phyloP scores from a whole-genome alignment of 2,113 vertebrate genomes.

The Antennarius striatus region DNA sequence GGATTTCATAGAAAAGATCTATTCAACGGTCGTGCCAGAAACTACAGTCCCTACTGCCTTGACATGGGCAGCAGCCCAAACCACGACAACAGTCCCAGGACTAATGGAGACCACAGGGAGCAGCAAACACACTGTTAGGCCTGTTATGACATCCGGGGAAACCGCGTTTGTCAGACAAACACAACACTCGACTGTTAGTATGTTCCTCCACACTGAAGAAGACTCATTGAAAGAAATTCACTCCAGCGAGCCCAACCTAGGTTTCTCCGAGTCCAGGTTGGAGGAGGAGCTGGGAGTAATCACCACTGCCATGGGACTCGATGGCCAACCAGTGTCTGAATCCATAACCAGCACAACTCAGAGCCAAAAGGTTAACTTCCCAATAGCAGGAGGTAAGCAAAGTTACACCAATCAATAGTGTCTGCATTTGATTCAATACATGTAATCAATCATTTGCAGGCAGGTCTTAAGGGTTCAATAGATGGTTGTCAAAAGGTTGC shows the following conservation, averaged over 20 bases:
- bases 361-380: constrained; percentile 43
- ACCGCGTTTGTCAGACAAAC: constrained; percentile 22
- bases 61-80: constrained; percentile 32
- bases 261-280: constrained; percentile 14
- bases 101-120: constrained; percentile 18
- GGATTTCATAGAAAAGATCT: constrained; percentile 17
- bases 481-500: constrained; percentile 32
- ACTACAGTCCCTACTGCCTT: constrained; percentile 55
- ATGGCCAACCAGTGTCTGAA: constrained; percentile 21
- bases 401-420: constrained; percentile 51
- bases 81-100: constrained; percentile 48
- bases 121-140: constrained; percentile 16
- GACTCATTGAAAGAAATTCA: constrained; percentile 7
- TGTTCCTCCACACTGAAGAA: constrained; percentile 15
- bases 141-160: constrained; percentile 15
- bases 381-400: constrained; percentile 72
- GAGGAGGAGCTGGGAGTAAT: constrained; percentile 23
- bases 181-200: constrained; percentile 8
- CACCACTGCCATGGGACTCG: constrained; percentile 24
- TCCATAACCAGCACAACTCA: constrained; percentile 51
- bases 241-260: constrained; percentile 4
- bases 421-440: constrained; percentile 42
- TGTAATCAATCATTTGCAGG: constrained; percentile 60
- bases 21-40: constrained; percentile 42
- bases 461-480: constrained; percentile 50